Evolutionary conservation across 2,797 vertebrate species (phyloP).

Genomic region (Limosa lapponica): DNA sequence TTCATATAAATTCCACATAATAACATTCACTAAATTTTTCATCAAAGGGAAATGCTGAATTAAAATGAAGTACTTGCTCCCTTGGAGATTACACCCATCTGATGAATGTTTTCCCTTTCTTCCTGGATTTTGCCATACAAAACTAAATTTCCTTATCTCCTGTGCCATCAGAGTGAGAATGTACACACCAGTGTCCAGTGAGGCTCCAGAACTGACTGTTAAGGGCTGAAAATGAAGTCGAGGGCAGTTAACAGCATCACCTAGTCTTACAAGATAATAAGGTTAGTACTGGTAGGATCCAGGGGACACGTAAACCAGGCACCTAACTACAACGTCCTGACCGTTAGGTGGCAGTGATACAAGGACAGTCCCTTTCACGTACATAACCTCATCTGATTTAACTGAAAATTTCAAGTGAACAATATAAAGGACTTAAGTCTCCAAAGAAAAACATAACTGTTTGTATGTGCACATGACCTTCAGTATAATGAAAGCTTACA

Average conservation of each 20-base stretch:
- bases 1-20: constrained; percentile 80
- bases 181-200: neutral
- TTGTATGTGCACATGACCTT: neutral
- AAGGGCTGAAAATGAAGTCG: neutral
- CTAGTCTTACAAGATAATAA: neutral
- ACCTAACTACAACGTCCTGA: neutral
- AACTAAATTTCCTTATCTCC: constrained; percentile 17
- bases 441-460: neutral
- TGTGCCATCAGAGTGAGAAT: neutral
- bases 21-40: constrained; percentile 77
- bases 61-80: constrained; percentile 68
- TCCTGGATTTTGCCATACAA: constrained; percentile 51
- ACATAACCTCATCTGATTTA: neutral
- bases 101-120: constrained; percentile 56
- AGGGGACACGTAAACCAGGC: neutral
- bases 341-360: constrained; percentile 15
- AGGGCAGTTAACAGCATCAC: neutral
- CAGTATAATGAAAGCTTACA: neutral
- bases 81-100: constrained; percentile 65
- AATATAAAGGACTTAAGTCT: neutral
- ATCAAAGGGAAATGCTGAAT: constrained; percentile 75
- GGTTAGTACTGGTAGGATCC: neutral
- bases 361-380: neutral
- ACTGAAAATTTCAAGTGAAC: neutral
- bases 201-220: neutral